Conservation (phyloP, 2,888 invertebrate species). For the Malthinus flaveolus region DNA sequence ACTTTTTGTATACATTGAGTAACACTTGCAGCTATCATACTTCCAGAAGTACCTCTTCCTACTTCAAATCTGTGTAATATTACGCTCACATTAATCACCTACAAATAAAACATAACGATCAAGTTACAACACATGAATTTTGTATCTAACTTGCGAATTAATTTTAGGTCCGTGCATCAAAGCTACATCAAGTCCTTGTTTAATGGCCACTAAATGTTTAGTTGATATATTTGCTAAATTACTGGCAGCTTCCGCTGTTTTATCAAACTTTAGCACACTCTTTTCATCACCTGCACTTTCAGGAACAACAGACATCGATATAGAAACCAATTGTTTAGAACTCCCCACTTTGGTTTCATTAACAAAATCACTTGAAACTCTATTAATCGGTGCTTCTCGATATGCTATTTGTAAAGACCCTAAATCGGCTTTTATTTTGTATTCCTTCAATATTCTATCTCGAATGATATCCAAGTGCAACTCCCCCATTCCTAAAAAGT, state of each 20-base stretch:
- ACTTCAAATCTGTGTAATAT: slow-evolving; percentile 76
- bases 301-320: slow-evolving; percentile 66
- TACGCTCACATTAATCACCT: slow-evolving; percentile 74
- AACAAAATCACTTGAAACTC: slow-evolving; percentile 54
- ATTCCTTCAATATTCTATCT: slow-evolving; percentile 85
- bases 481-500: slow-evolving; percentile 88
- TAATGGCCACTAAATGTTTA: slow-evolving; percentile 69
- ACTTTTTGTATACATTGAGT: slow-evolving; percentile 84
- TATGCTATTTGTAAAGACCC: slow-evolving; percentile 93
- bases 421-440: slow-evolving; percentile 86
- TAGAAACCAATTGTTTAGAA: slow-evolving; percentile 62
- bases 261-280: slow-evolving; percentile 62
- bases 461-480: slow-evolving; percentile 93
- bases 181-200: slow-evolving; percentile 71
- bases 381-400: slow-evolving; percentile 69
- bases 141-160: slow-evolving; percentile 71
- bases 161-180: slow-evolving; percentile 82
- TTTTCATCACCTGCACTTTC: slow-evolving; percentile 41
- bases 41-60: slow-evolving; percentile 76
- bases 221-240: slow-evolving; percentile 69
- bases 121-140: slow-evolving; percentile 4
- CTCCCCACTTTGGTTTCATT: slow-evolving; percentile 69
- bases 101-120: slow-evolving; percentile 25
- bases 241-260: slow-evolving; percentile 66
- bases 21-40: slow-evolving; percentile 79